A percentile compares a stretch with the other conserved stretches of the same genome.
Conservation (phyloP, 2,113 vertebrate genomes). For the Lophius piscatorius region DNA sequence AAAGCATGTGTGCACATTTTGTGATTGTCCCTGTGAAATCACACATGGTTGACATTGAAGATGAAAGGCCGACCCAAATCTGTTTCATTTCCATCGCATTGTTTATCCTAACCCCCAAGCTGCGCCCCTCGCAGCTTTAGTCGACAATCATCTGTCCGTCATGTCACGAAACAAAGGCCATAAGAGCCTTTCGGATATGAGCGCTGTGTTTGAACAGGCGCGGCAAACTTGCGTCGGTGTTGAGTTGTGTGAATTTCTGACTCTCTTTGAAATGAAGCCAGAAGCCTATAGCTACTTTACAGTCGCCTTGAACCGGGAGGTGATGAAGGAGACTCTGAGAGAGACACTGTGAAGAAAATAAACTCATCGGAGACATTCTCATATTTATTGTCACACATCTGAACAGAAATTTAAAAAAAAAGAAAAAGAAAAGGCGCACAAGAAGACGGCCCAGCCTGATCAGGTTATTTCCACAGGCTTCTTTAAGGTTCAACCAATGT, state of each 20-base stretch:
- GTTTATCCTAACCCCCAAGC: slow-evolving; percentile 60
- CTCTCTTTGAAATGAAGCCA: slow-evolving; percentile 66
- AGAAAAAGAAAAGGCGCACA: no score
- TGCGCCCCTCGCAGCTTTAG: slow-evolving; percentile 48
- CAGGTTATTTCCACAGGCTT: no score
- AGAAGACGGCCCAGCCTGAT: no score
- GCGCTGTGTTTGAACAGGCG: slow-evolving; percentile 66
- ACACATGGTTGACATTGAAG: slow-evolving; percentile 4
- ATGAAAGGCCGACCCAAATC: slow-evolving; percentile 37
- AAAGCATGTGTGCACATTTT: slow-evolving; percentile 7
- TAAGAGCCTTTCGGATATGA: no score
- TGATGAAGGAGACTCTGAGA: no score
- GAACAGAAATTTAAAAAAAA: no score
- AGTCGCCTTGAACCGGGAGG: no score
- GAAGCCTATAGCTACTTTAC: no score
- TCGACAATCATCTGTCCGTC: slow-evolving; percentile 59
- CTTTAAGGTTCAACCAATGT: no score
- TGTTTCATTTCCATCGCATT: slow-evolving; percentile 32
- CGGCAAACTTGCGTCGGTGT: slow-evolving; percentile 41
- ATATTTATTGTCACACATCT: no score
- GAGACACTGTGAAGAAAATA: no score
- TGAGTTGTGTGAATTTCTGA: slow-evolving; percentile 54
- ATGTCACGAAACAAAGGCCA: slow-evolving; percentile 65
- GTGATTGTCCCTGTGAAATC: not conserved
- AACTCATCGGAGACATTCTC: no score